These are phyloP conservation scores for Phylloscopus trochiloides DNA, from an alignment of 2,113 vertebrate genomes.

Conservation along the genomic window DNA sequence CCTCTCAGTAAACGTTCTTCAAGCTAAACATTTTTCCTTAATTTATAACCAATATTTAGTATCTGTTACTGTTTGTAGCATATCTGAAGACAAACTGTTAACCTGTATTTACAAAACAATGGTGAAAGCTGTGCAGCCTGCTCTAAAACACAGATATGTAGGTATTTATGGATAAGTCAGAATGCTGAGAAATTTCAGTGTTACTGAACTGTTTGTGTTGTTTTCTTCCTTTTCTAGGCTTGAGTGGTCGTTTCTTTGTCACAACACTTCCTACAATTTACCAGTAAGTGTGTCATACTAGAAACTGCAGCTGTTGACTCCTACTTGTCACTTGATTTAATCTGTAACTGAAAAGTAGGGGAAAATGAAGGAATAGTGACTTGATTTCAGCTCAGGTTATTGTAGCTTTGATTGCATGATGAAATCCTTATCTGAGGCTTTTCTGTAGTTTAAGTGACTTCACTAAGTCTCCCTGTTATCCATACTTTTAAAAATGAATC, in stretches of 20 bases:
- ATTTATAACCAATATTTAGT: neutral
- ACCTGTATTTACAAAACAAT: neutral
- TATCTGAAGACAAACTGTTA: neutral
- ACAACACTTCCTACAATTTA: constrained; percentile 85
- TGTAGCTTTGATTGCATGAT: neutral
- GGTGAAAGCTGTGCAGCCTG: neutral
- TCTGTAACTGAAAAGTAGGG: neutral
- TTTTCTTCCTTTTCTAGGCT: constrained; percentile 70
- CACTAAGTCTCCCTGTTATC: neutral
- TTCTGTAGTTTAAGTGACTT: neutral
- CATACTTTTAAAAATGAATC: neutral
- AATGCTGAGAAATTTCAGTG: neutral
- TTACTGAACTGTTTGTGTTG: neutral
- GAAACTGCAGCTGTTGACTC: neutral
- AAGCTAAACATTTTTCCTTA: neutral
- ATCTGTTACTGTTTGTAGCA: neutral
- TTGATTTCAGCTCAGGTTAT: neutral
- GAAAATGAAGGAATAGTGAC: neutral
- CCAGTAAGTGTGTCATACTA: constrained; percentile 73
- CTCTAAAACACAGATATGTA: neutral
- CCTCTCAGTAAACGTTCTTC: neutral
- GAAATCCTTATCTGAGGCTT: neutral
- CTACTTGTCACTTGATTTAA: neutral
- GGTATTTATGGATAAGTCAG: neutral
- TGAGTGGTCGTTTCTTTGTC: constrained; percentile 88